Conservation (phyloP, 2,888 invertebrate genomes). For the Sinodicranocentrus sp. region DNA sequence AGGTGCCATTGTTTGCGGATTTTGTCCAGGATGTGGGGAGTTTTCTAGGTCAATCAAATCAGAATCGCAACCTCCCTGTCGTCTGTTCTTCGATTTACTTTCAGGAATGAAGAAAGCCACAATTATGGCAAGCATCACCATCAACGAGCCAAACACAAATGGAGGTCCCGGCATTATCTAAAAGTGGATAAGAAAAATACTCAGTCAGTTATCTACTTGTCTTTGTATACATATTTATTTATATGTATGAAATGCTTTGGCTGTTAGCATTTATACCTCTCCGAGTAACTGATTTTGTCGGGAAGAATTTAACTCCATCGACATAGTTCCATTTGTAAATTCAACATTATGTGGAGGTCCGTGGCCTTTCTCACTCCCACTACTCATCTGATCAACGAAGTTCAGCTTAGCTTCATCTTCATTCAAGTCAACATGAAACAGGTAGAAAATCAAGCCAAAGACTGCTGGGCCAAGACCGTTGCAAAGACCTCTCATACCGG, state of each 20-base stretch:
- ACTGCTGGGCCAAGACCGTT: conserved; percentile 99
- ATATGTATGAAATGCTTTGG: too few relatives aligned
- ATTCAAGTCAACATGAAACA: conserved; percentile 98
- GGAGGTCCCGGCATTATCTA: conserved; percentile 97
- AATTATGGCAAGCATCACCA: conserved; percentile 96
- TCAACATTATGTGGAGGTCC: conserved; percentile 40
- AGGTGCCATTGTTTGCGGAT: conserved; percentile 76
- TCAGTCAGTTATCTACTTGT: too few relatives aligned
- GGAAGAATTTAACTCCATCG: conserved; percentile 31
- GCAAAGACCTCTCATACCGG: conserved; percentile 98
- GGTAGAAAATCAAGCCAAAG: conserved; percentile 98
- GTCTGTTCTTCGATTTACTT: conserved; percentile 78
- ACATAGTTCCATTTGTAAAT: conserved; percentile 38
- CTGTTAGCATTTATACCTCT: conserved; percentile 47
- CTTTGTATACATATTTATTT: too few relatives aligned
- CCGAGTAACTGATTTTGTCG: conserved; percentile 56
- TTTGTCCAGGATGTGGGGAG: conserved; percentile 70
- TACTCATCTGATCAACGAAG: conserved; percentile 60
- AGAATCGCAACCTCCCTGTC: conserved; percentile 75
- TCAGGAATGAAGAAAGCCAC: conserved; percentile 94
- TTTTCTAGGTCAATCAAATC: conserved; percentile 76
- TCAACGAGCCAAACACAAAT: conserved; percentile 97
- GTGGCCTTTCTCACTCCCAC: conserved; percentile 38
- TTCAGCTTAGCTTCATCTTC: conserved; percentile 81
- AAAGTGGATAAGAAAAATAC: conserved; percentile 73